These are phyloP conservation scores for Chelon labrosus DNA, from an alignment of 2,797 vertebrate genomes.

Conservation along the genomic window DNA sequence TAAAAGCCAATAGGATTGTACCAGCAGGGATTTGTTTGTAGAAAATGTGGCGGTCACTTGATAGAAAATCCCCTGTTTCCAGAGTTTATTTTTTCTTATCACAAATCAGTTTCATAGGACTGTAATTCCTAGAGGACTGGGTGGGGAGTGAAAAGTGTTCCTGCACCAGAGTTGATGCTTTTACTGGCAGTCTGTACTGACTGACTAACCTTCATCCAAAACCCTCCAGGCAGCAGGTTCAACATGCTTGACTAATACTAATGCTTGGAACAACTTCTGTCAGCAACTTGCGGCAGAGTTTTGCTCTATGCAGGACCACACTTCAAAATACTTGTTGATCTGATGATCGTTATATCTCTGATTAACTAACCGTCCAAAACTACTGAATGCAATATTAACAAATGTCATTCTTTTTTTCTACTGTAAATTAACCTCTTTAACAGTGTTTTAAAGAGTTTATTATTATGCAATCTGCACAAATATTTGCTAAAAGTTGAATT, in stretches of 20 bases:
- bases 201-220: background rate
- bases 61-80: background rate
- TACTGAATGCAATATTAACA: background rate
- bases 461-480: background rate
- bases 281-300: background rate
- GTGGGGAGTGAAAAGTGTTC: background rate
- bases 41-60: background rate
- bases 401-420: background rate
- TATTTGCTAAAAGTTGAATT: constrained; percentile 5
- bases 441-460: background rate
- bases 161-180: background rate
- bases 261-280: background rate
- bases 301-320: background rate
- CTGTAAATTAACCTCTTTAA: background rate
- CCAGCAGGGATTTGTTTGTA: background rate
- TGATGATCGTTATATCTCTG: no score
- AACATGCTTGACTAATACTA: background rate
- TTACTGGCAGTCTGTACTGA: background rate
- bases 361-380: background rate
- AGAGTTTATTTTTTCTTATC: no score
- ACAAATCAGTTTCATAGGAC: background rate
- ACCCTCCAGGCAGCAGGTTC: background rate
- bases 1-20: no score
- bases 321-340: background rate
- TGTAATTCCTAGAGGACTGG: background rate